Base-by-base conservation (phyloP, 2,113 vertebrate species). In the Polypterus bichir region DNA sequence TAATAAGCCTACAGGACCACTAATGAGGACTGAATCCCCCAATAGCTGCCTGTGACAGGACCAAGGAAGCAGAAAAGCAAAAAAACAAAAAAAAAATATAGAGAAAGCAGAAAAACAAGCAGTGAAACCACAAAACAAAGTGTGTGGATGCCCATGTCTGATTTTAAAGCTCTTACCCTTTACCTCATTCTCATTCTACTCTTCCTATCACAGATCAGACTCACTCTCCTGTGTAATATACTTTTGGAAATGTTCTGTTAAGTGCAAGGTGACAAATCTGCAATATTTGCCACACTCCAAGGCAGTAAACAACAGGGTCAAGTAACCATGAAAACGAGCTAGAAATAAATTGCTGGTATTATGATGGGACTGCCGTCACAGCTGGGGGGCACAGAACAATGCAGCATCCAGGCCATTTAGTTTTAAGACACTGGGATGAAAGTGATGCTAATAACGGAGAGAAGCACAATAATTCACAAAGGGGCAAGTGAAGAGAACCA, bases 1-100 rank as follows among this genome's bases (percentile, higher is more conserved):
- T 84, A 78, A 84, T 9, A 64, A 86, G 75, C 74, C 62, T 0
- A 1, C 64, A 71, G 73, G 70, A 62, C 67, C 73, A 59, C 54
- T 74, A 72, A 79, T 4, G 61, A 73, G 68, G 63, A 62, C 48
- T 57, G 6, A 27, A 45, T 57, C 62, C 62, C 69, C 72, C 72
- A 51, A 56, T 0, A 6, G 51, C 61, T 59, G 68, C 61, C 60
- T 69, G 65, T 54, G 11, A 64, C 68, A 54, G 59, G 51, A 47
- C 44, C 27, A 27, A 6, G 47, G 44, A 10, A 49, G 52, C 46
- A 56, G 44, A 11, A 27, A 46, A 27, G 49, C 1, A 27, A 9
- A 46, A n/a, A 53, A 49, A 57, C 4, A 4, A 51, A 6, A 9
- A 49, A 64, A 58, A 47, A 27, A n/a, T n/a, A n/a, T n/a, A n/a